Base-by-base conservation (phyloP, 2,888 invertebrate genomes). In the Synergus laeviventris region DNA sequence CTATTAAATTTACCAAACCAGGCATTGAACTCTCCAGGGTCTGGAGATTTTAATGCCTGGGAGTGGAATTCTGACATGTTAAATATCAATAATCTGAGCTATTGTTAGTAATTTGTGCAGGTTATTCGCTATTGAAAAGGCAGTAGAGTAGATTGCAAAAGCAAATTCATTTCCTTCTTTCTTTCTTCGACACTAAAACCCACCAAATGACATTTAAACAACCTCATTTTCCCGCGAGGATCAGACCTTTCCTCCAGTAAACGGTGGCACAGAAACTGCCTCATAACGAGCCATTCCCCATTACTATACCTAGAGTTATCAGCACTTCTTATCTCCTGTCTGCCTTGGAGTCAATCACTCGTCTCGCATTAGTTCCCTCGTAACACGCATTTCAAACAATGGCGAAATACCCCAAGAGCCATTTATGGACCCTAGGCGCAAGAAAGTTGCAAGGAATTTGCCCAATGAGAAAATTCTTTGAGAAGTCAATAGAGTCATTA, bases 251-350 rank as follows among this genome's bases (percentile, higher is more conserved):
- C 9, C 64, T 5, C 18, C 2, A 0, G 62, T 64, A n/a, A n/a
- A 64, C 24, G 49, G 45, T 49, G 24, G 42, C 4, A 45, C 73
- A 75, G 64, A 73, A 73, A 64, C 18, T 66, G 66, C 24, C 74
- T 66, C 45, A 70, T 36, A 64, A 64, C 38, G 79, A 75, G 73
- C 78, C 31, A 66, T 74, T 76, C 76, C 76, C 76, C 74, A 74
- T 74, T 60, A 39, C 70, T 74, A 54, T 56, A n/a, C n/a, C 8
- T 18, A 7, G 14, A 60, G 31, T 76, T 77, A 81, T 81, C 80
- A 74, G 62, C 45, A 45, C 74, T 78, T 77, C 75, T 78, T 78
- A 80, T 80, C 80, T 75, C 59, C 39, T 62, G 54, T 45, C 16
- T 56, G 64, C 66, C 54, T 59, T 21, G 38, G 12, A 75, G 76